phyloP scores from a whole-genome alignment of 2,888 invertebrate genomes.

The Molorchus minor region DNA sequence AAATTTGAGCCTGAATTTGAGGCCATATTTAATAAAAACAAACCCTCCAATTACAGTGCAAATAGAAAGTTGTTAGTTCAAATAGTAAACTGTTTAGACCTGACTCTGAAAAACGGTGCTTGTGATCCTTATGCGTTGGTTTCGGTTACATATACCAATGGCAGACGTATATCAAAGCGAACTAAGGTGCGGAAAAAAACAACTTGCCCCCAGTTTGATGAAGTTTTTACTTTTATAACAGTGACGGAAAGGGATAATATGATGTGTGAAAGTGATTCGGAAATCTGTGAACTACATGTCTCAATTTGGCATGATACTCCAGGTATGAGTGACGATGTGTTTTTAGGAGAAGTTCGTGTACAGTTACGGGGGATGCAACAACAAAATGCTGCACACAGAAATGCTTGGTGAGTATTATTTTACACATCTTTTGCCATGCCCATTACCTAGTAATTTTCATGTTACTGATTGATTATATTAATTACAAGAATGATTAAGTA shows the following conservation, averaged over 20 bases:
- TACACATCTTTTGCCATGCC: neutral
- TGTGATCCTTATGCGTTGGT: conserved; percentile 91
- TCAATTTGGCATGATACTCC: conserved; percentile 87
- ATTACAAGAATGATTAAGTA: too few relatives aligned
- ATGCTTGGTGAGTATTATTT: conserved; percentile 75
- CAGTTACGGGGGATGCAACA: conserved; percentile 77
- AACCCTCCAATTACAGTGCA: conserved; percentile 57
- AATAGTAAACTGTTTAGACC: conserved; percentile 85
- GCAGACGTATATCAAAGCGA: conserved; percentile 79
- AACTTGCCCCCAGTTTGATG: conserved; percentile 87
- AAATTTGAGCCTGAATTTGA: conserved; percentile 69
- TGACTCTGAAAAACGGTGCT: conserved; percentile 88
- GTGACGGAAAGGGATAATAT: conserved; percentile 61
- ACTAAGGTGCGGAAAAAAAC: conserved; percentile 92
- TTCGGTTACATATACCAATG: conserved; percentile 78
- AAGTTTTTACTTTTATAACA: conserved; percentile 81
- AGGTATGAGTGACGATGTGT: conserved; percentile 82
- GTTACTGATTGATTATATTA: too few relatives aligned
- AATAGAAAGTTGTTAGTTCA: conserved; percentile 67
- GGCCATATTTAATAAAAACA: conserved; percentile 58
- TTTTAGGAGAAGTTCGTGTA: conserved; percentile 87
- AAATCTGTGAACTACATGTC: conserved; percentile 82
- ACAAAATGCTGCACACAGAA: conserved; percentile 68
- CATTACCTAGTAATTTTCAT: neutral
- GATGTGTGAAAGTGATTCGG: conserved; percentile 66